A percentile compares a stretch with the other conserved stretches of the same genome.
phyloP scores from a whole-genome alignment of 1,140 invertebrate genomes.

The Macrobrachium rosenbergii region DNA sequence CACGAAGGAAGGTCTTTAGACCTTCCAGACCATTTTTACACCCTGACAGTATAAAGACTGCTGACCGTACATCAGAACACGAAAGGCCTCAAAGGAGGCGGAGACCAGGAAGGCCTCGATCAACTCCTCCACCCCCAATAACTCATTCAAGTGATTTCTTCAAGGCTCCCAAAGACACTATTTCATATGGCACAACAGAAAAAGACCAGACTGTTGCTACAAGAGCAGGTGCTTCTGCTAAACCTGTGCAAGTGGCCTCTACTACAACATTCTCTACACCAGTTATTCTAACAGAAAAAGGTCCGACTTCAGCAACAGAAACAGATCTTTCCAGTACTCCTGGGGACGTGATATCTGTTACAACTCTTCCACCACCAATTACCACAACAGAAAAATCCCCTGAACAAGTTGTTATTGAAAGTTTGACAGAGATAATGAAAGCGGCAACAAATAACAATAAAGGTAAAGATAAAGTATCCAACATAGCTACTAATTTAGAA shows the following conservation, averaged over 20 bases:
- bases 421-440: conserved; percentile 55
- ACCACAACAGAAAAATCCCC: conserved; percentile 18
- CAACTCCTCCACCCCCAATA: conserved; percentile 26
- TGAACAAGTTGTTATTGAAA: conserved; percentile 49
- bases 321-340: no score
- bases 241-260: neutral
- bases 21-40: no score
- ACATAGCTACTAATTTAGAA: conserved; percentile 42
- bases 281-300: neutral
- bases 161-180: conserved; percentile 22
- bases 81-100: neutral
- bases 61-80: no score
- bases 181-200: neutral
- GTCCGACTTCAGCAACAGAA: no score
- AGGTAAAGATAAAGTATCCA: conserved; percentile 47
- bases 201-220: neutral
- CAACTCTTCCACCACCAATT: neutral
- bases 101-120: conserved; percentile 7
- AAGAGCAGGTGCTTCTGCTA: neutral
- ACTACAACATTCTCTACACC: neutral
- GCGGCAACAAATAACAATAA: conserved; percentile 49
- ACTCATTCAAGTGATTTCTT: conserved; percentile 31
- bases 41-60: no score
- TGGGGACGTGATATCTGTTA: neutral
- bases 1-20: no score